These are phyloP conservation scores for Nematostella vectensis DNA, from an alignment of 92 coral and sea anemone species.

Conservation along the genomic window DNA sequence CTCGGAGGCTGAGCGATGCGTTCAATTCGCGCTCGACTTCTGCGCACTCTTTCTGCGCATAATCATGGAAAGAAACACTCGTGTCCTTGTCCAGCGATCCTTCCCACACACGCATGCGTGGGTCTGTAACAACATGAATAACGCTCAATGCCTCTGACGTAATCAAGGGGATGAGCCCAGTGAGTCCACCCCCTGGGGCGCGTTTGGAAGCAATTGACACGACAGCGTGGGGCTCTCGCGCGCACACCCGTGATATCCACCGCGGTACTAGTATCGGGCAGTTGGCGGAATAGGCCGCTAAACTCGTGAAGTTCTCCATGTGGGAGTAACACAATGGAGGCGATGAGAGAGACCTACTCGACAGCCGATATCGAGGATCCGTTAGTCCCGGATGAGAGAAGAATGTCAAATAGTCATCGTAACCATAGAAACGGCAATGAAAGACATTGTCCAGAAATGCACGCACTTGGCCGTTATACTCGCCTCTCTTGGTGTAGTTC, in stretches of 20 bases:
- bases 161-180: constrained; percentile 6
- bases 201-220: constrained; percentile 29
- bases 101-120: constrained; percentile 51
- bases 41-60: constrained; percentile 26
- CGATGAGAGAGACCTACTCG: constrained; percentile 58
- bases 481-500: constrained; percentile 24
- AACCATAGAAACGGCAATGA: constrained; percentile 43
- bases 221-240: constrained; percentile 28
- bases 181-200: constrained; percentile 16
- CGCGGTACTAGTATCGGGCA: constrained; percentile 29
- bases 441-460: constrained; percentile 37
- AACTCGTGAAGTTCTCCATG: constrained; percentile 3
- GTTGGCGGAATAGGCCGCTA: constrained; percentile 2
- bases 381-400: constrained; percentile 56
- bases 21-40: constrained; percentile 27
- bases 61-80: constrained; percentile 3
- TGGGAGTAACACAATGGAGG: constrained; percentile 39
- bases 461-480: constrained; percentile 28
- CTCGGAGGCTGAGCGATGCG: constrained; percentile 10
- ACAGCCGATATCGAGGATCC: constrained; percentile 41
- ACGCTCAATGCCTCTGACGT: constrained; percentile 25
- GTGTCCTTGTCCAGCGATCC: background rate
- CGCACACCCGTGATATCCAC: constrained; percentile 31
- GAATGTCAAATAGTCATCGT: constrained; percentile 45
- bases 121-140: constrained; percentile 51